Conservation (phyloP, 2,113 vertebrate genomes). For the Gadus macrocephalus region DNA sequence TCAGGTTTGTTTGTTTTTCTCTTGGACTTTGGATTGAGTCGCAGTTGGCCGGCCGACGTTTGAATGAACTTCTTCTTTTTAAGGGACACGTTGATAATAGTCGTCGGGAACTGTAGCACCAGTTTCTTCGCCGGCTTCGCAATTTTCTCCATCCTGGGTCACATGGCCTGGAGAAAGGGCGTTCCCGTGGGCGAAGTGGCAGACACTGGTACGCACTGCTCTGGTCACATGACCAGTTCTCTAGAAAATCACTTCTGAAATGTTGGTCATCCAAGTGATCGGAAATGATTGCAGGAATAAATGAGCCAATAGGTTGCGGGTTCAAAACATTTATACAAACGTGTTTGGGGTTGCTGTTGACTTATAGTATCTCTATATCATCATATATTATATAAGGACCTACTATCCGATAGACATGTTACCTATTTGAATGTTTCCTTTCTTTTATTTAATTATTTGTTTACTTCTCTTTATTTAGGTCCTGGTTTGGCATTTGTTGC, state of each 20-base stretch:
- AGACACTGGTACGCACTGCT: slow-evolving; percentile 66
- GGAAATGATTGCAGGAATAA: neutral
- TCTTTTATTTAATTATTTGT: neutral
- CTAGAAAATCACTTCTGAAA: neutral
- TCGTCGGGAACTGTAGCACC: slow-evolving; percentile 74
- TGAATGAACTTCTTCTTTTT: slow-evolving; percentile 15
- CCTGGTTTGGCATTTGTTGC: slow-evolving; percentile 80
- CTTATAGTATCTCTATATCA: too few relatives aligned
- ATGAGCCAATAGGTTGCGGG: too few relatives aligned
- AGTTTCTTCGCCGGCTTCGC: slow-evolving; percentile 81
- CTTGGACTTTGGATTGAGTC: neutral
- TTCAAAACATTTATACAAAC: too few relatives aligned
- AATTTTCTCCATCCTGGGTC: slow-evolving; percentile 79
- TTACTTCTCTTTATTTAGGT: slow-evolving; percentile 53
- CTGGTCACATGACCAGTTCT: neutral
- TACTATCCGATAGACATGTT: too few relatives aligned
- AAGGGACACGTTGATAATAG: slow-evolving; percentile 78
- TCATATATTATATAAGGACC: too few relatives aligned
- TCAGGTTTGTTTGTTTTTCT: slow-evolving; percentile 61
- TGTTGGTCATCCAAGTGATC: neutral
- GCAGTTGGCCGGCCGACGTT: neutral
- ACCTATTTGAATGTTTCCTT: too few relatives aligned
- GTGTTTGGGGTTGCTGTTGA: too few relatives aligned
- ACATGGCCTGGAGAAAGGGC: slow-evolving; percentile 79
- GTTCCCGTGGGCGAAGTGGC: slow-evolving; percentile 75